Conservation (phyloP, 2,888 invertebrate genomes). For the Autographa pulchrina region DNA sequence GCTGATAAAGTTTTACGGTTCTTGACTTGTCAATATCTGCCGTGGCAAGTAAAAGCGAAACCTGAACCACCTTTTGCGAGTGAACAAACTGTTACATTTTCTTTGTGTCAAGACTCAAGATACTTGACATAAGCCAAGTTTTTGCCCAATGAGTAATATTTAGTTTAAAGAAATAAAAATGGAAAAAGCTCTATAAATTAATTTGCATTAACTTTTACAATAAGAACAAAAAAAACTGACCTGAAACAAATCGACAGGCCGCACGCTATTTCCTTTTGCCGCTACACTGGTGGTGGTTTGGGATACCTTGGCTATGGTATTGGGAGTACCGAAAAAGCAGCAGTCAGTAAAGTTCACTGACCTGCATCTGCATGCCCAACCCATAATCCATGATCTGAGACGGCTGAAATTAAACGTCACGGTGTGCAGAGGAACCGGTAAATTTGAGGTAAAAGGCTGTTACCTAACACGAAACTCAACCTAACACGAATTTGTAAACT, state of each 20-base stretch:
- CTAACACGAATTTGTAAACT: no score
- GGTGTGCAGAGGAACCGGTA: conserved; percentile 89
- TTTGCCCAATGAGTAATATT: no score
- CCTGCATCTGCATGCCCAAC: conserved; percentile 89
- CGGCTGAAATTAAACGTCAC: conserved; percentile 86
- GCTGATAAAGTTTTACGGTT: background rate
- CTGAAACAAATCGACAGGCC: conserved; percentile 73
- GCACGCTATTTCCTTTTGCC: conserved; percentile 93
- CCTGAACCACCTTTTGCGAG: no score
- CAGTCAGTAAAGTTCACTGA: conserved; percentile 91
- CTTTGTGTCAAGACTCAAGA: no score
- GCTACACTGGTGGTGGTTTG: conserved; percentile 92
- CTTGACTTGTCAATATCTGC: no score
- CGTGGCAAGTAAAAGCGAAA: no score
- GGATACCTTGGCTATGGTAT: conserved; percentile 91
- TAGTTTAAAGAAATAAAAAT: no score
- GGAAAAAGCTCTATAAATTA: no score
- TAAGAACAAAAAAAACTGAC: background rate
- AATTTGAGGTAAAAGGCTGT: conserved; percentile 83
- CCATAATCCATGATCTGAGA: conserved; percentile 87
- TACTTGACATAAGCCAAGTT: no score
- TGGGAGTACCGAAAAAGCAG: conserved; percentile 87
- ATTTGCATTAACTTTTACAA: no score
- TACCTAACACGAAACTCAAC: no score
- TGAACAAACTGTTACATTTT: no score